Evolutionary conservation across 1,140 invertebrate genomes (phyloP).

Genomic region (Drosophila jambulina): DNA sequence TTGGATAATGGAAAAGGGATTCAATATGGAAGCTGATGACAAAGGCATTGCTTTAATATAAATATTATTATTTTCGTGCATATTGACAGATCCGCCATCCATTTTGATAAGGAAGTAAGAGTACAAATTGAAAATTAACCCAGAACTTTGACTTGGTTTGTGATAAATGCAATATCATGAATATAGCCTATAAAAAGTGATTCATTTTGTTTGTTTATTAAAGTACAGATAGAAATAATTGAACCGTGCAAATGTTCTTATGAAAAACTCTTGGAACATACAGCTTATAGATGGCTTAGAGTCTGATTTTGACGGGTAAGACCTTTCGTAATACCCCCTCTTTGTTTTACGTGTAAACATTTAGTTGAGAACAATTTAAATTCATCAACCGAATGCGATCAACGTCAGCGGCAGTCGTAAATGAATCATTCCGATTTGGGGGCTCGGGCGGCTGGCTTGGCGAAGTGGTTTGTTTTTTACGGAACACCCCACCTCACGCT

Average conservation of each 20-base stretch:
- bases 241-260: neutral
- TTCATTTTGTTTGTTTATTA: neutral
- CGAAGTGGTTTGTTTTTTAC: slow-evolving; percentile 6
- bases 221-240: neutral
- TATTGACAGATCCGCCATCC: too few relatives aligned
- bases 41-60: neutral
- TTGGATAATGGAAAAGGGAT: neutral
- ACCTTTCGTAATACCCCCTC: neutral
- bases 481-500: slow-evolving; percentile 14
- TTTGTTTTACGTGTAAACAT: slow-evolving; percentile 22
- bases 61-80: neutral
- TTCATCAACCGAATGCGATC: slow-evolving; percentile 43
- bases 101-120: neutral
- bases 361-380: slow-evolving; percentile 39
- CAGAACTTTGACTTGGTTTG: neutral
- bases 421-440: slow-evolving; percentile 32
- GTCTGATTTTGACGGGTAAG: neutral
- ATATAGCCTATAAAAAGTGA: neutral
- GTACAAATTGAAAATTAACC: too few relatives aligned
- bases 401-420: slow-evolving; percentile 25
- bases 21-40: neutral
- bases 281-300: neutral
- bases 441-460: neutral
- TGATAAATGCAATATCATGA: neutral
- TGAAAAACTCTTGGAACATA: too few relatives aligned